Evolutionary conservation across 2,797 vertebrate genomes (phyloP).

Genomic region (Cirrhinus molitorella): DNA sequence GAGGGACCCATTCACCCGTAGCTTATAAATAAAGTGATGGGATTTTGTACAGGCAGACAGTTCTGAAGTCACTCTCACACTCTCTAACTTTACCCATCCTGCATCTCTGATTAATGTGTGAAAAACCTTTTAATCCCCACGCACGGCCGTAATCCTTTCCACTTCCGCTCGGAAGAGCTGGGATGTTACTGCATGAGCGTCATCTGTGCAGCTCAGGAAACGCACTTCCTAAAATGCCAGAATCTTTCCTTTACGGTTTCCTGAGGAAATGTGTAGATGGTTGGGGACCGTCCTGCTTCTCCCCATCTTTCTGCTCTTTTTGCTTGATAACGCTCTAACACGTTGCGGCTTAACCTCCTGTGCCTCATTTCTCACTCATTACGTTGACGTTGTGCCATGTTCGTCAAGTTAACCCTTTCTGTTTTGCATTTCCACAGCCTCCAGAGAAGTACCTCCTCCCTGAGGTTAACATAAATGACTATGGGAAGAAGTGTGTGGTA

Average conservation of each 20-base stretch:
- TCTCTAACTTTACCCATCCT: constrained; percentile 31
- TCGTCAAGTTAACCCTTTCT: constrained; percentile 36
- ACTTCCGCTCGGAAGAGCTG: constrained; percentile 22
- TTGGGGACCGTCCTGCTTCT: background rate
- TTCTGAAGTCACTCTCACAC: constrained; percentile 20
- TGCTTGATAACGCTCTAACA: constrained; percentile 11
- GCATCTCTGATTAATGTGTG: constrained; percentile 45
- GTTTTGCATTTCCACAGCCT: constrained; percentile 78
- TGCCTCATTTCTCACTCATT: constrained; percentile 72
- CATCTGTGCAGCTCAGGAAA: constrained; percentile 35
- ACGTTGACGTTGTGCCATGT: background rate
- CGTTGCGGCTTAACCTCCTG: background rate
- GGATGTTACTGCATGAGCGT: constrained; percentile 38
- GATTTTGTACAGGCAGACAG: constrained; percentile 29
- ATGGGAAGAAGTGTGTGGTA: constrained; percentile 97
- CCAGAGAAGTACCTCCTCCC: constrained; percentile 98
- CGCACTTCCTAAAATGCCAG: constrained; percentile 24
- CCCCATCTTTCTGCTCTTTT: background rate
- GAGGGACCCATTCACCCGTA: constrained; percentile 6
- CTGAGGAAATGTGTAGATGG: constrained; percentile 21
- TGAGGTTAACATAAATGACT: constrained; percentile 94
- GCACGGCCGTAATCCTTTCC: constrained; percentile 14
- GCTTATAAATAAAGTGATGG: constrained; percentile 42
- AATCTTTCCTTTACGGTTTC: constrained; percentile 12
- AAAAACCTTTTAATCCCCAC: constrained; percentile 30